Percentiles rank a stretch among this genome's conserved stretches.
Evolutionary conservation across 2,797 vertebrate genomes (phyloP).

Genomic region (Melanotaenia trifasciata): DNA sequence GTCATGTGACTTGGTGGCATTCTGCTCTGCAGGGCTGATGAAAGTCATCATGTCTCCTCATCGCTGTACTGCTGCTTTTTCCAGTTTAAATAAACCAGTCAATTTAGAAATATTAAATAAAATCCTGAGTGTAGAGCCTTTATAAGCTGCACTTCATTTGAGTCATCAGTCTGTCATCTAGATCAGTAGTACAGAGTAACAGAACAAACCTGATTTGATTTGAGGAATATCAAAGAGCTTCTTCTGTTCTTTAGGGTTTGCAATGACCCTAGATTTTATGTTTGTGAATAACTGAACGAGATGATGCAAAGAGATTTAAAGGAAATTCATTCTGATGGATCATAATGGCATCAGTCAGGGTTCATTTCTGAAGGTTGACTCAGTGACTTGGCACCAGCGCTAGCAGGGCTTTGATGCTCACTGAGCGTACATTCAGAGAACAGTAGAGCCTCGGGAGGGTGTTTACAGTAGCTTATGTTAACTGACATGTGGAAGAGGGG

Average conservation of each 20-base stretch:
- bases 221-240: neutral
- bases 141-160: neutral
- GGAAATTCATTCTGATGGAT: too few species aligned
- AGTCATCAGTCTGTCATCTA: neutral
- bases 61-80: neutral
- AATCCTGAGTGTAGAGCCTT: neutral
- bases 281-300: neutral
- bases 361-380: slow-evolving; percentile 33
- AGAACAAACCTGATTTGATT: neutral
- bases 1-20: neutral
- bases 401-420: neutral
- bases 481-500: slow-evolving; percentile 17
- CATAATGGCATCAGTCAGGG: neutral
- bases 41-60: neutral
- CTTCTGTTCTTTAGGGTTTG: neutral
- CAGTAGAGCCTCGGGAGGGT: slow-evolving; percentile 3
- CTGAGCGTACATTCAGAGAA: neutral
- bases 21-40: neutral
- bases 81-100: neutral
- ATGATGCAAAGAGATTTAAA: neutral
- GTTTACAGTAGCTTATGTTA: slow-evolving; percentile 8
- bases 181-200: neutral
- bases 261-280: neutral
- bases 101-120: neutral
- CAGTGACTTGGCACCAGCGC: neutral